Percentiles rank a stretch among this genome's conserved stretches.
Conservation (phyloP, 2,888 invertebrate species). For the Lepidocyrtinus sp. region DNA sequence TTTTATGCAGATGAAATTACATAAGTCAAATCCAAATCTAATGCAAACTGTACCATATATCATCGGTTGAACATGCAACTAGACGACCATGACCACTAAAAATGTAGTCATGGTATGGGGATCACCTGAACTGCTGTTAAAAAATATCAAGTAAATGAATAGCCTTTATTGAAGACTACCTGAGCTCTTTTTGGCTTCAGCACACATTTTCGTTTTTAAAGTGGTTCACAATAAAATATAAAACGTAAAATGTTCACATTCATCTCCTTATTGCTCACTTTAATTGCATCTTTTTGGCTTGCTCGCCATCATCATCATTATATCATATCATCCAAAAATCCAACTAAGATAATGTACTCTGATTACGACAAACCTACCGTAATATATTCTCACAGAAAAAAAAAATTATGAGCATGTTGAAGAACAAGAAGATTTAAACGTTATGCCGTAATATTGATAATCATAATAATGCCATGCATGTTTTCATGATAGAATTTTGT, state of each 20-base stretch:
- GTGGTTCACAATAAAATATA: neutral
- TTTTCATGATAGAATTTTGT: too few species aligned
- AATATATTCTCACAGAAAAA: neutral
- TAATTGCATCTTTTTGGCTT: neutral
- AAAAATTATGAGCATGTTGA: neutral
- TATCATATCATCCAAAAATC: too few species aligned
- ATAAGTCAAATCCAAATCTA: neutral
- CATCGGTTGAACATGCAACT: neutral
- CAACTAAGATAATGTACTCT: neutral
- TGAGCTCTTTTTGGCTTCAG: neutral
- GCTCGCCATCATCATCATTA: too few species aligned
- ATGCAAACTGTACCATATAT: too few species aligned
- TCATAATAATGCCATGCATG: neutral
- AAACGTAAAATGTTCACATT: neutral
- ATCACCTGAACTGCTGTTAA: neutral
- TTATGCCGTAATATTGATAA: neutral
- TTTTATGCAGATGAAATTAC: neutral
- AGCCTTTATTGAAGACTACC: neutral
- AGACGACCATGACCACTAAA: constrained; percentile 29
- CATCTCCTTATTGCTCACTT: neutral
- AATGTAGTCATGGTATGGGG: neutral
- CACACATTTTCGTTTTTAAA: neutral
- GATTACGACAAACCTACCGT: neutral
- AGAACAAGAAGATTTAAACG: neutral
- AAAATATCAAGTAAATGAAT: neutral